Evolutionary conservation across 1,140 invertebrate genomes (phyloP), one percentile per base, ranked within the genome.

Genomic region (Chymomyza costata): DNA sequence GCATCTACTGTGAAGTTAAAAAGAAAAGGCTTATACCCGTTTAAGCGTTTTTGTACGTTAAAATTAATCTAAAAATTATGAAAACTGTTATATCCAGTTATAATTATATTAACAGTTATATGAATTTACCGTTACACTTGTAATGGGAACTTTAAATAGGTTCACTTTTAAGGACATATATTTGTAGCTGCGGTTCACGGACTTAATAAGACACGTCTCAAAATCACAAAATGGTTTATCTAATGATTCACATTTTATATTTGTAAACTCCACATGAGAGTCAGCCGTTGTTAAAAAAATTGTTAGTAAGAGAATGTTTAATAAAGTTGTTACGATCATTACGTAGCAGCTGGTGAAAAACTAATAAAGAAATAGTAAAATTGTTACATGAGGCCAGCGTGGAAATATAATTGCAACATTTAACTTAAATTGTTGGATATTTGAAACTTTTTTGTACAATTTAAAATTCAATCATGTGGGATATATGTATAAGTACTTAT

Each of bases 11-110:
- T 46, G 0, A 46, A 6, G 6, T 46, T 30, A 46, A 15, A 46
- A 8, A 32, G 14, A 46, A 46, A 34, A 10, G 43, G 43, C 16
- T 34, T 32, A n/a, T 34, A 46, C 7, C 43, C 43, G 31, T 46
- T 46, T 6, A 13, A 15, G 8, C 43, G 30, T 19, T 46, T 46
- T 6, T 18, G 17, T 1, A 32, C 3, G 5, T 31, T n/a, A 7
- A 46, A 11, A 14, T 1, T 46, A 3, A 21, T 13, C 44, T 46
- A 13, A 11, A 35, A 46, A 32, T 15, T 3, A 1, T 5, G 14
- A 2, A 14, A 11, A 11, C 8, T 3, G 10, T 2, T 3, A 2
- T 43, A n/a, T n/a, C n/a, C n/a, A n/a, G n/a, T n/a, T n/a, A n/a
- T n/a, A n/a, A n/a, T n/a, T n/a, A n/a, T n/a, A n/a, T n/a, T n/a